These are phyloP conservation scores for Bombus picipes DNA, from an alignment of 1,140 invertebrate genomes.

Conservation along the genomic window DNA sequence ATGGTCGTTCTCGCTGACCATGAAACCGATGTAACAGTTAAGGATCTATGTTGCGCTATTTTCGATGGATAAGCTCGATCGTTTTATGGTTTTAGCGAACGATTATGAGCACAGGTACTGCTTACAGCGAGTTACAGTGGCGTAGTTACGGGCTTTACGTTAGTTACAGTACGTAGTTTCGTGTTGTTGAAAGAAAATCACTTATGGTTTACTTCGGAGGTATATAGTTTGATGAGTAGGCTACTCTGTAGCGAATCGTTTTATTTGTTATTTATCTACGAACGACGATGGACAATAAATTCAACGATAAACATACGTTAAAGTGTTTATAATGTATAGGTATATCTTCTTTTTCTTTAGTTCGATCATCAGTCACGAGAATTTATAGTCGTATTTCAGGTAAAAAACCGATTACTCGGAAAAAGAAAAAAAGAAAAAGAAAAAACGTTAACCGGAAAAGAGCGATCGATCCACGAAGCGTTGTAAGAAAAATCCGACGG, in stretches of 20 bases:
- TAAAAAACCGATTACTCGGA: neutral
- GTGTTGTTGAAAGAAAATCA: neutral
- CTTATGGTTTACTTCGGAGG: neutral
- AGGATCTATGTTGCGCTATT: neutral
- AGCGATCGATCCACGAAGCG: neutral
- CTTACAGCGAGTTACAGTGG: neutral
- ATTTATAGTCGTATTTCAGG: neutral
- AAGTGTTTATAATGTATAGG: no score
- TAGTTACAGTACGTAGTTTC: no score
- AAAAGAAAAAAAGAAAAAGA: neutral
- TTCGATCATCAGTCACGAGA: neutral
- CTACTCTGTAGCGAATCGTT: no score
- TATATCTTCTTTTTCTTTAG: no score
- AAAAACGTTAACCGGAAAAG: neutral
- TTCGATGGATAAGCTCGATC: neutral
- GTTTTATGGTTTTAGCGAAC: neutral
- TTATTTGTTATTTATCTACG: no score
- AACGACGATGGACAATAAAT: no score
- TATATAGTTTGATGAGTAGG: no score
- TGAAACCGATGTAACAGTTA: neutral
- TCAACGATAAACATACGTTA: neutral
- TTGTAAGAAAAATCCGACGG: neutral
- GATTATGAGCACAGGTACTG: neutral
- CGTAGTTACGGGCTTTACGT: no score
- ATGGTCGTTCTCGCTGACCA: neutral